These are phyloP conservation scores for Microcebus tavaratra DNA, from an alignment of 2,113 vertebrate genomes.

Conservation along the genomic window DNA sequence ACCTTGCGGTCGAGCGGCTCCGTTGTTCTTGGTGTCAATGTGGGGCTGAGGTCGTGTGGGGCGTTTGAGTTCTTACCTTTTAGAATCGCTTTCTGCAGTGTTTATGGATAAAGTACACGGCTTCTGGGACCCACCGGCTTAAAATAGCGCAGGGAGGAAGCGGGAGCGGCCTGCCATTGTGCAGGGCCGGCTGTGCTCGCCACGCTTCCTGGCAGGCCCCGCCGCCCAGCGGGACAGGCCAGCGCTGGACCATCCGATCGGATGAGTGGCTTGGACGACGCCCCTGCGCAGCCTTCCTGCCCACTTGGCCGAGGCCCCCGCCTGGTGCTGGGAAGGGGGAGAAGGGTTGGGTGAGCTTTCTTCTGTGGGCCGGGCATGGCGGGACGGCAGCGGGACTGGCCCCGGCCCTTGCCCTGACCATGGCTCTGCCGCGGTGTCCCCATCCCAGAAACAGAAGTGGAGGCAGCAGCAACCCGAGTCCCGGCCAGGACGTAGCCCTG, in stretches of 20 bases:
- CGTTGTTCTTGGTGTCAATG: not conserved
- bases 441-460: too few relatives aligned
- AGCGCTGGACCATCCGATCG: fast-evolving
- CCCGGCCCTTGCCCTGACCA: too few relatives aligned
- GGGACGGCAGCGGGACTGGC: not conserved
- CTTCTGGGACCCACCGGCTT: not conserved
- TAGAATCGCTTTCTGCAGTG: conserved; percentile 1
- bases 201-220: too few relatives aligned
- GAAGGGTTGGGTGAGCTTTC: not conserved
- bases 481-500: too few relatives aligned
- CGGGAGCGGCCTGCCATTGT: not conserved
- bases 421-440: too few relatives aligned
- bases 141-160: conserved; percentile 32
- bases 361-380: not conserved
- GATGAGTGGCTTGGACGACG: conserved; percentile 16
- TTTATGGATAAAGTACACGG: not conserved
- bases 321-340: conserved; percentile 43
- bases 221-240: too few relatives aligned
- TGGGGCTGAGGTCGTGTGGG: not conserved
- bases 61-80: not conserved
- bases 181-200: not conserved
- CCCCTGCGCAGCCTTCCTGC: conserved; percentile 11
- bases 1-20: not conserved
- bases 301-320: conserved; percentile 45
- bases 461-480: too few relatives aligned